phyloP scores from a whole-genome alignment of 2,888 invertebrate genomes.

The Synergus laeviventris region DNA sequence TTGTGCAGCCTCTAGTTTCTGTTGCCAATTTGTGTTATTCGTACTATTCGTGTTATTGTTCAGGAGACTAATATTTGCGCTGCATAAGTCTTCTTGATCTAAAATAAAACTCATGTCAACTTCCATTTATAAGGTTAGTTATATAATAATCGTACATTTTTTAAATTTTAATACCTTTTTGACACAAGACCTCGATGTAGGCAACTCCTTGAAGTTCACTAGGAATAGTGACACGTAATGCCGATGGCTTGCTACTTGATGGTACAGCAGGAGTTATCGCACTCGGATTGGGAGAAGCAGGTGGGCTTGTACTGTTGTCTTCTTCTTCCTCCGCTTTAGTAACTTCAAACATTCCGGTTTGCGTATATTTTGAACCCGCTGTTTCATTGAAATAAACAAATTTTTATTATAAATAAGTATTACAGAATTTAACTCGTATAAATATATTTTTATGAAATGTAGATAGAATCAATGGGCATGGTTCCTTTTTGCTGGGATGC shows the following conservation, averaged over 20 bases:
- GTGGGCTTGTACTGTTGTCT: constrained; percentile 77
- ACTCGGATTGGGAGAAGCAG: constrained; percentile 77
- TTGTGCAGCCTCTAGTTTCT: constrained; percentile 96
- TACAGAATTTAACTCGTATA: neutral
- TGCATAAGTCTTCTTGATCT: constrained; percentile 94
- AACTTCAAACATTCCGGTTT: constrained; percentile 96
- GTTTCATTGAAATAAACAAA: constrained; percentile 17
- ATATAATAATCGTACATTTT: neutral
- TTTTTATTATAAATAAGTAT: neutral
- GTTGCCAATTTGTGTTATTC: constrained; percentile 93
- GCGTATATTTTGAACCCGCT: constrained; percentile 95
- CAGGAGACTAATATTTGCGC: constrained; percentile 87
- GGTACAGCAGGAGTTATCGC: constrained; percentile 77
- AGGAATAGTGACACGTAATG: constrained; percentile 93
- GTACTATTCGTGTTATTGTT: constrained; percentile 85
- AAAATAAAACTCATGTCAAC: constrained; percentile 54
- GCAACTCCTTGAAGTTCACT: constrained; percentile 96
- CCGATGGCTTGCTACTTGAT: constrained; percentile 81
- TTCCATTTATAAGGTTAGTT: neutral
- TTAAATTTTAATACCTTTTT: constrained; percentile 83
- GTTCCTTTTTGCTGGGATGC: too few relatives aligned
- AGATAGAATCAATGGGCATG: too few relatives aligned
- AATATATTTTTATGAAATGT: too few relatives aligned
- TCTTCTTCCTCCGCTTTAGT: constrained; percentile 92
- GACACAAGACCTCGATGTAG: constrained; percentile 96